A percentile compares a stretch with the other conserved stretches of the same genome.
Evolutionary conservation across 2,888 invertebrate species (phyloP).

Genomic region (Dastarcus helophoroides): DNA sequence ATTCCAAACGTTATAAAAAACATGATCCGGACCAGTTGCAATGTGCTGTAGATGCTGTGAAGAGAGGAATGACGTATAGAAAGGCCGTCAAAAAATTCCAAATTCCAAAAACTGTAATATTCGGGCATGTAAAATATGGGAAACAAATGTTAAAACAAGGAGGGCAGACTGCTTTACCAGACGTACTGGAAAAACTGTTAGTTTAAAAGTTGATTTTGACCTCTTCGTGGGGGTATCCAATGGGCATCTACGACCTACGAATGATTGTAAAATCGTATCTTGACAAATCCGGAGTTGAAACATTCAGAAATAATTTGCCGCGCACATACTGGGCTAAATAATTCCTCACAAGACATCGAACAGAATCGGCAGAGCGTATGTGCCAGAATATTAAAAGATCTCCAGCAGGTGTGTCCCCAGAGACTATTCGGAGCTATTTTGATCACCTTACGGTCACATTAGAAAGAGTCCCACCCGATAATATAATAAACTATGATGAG

Average conservation of each 20-base stretch:
- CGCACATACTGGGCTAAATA: conserved; percentile 6
- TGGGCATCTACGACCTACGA: conserved; percentile 4
- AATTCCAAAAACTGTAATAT: too few species aligned
- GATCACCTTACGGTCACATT: conserved; percentile 11
- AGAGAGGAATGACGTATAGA: too few species aligned
- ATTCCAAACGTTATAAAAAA: too few species aligned
- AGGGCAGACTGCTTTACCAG: too few species aligned
- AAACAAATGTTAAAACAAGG: too few species aligned
- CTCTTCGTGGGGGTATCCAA: conserved; percentile 8
- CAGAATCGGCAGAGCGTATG: conserved; percentile 5
- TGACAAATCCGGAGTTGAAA: conserved; percentile 4
- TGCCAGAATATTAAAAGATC: conserved; percentile 14
- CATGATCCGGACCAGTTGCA: too few species aligned
- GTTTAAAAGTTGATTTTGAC: too few species aligned
- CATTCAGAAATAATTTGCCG: conserved; percentile 10
- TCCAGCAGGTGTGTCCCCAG: conserved; percentile 11
- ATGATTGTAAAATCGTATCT: conserved; percentile 6
- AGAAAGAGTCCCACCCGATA: conserved; percentile 12
- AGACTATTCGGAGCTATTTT: conserved; percentile 10
- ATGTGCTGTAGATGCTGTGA: too few species aligned
- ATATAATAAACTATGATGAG: conserved; percentile 19
- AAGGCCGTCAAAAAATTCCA: too few species aligned
- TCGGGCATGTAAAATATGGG: too few species aligned
- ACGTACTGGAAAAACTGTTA: too few species aligned
- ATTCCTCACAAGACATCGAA: conserved; percentile 9